Evolutionary conservation across 2,797 vertebrate genomes (phyloP), one percentile per base, ranked within the genome.

Genomic region (Salmo trutta): DNA sequence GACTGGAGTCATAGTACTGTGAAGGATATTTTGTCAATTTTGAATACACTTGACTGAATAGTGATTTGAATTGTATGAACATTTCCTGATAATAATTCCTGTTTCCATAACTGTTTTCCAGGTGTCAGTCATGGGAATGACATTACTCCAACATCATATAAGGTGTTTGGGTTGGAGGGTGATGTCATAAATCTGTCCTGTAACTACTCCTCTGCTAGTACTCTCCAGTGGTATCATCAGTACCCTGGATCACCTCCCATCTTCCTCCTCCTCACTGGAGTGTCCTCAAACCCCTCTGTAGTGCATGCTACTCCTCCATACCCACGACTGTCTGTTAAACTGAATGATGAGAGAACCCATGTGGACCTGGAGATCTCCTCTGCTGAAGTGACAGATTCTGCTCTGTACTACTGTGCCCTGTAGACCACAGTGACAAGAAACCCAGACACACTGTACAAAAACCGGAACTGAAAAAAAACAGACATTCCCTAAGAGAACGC

Each of bases 291-390:
- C 29, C 29, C 29, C 2, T 29, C 29, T 29, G 29, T 29, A 29
- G 29, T 29, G 29, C 2, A 29, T 29, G 29, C 29, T 29, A 29
- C 29, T 29, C 29, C 29, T 29, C 29, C 29, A 29, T 29, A 29
- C 31, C 51, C 17, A 1, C 19, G 68, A 21, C 19, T 77, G 4
- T 74, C 53, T 17, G 62, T 70, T 70, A 33, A 68, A 52, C 41
- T 24, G 52, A 19, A 47, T 5, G 71, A 71, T 3, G 24, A 36
- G 36, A 78, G 15, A 1, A 74, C 6, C 5, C 47, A 4, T 24
- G 6, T 80, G 56, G 1, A 80, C 52, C 78, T 84, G 75, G 36
- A 59, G 33, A 80, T 84, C 70, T 54, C 66, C 59, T 66, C 68
- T 75, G 77, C 77, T 75, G 79, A 54, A 3, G 10, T 47, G 10